A percentile compares a stretch with the other conserved stretches of the same genome.
Conservation (phyloP, 2,797 vertebrate species). For the Psittacula echo region DNA sequence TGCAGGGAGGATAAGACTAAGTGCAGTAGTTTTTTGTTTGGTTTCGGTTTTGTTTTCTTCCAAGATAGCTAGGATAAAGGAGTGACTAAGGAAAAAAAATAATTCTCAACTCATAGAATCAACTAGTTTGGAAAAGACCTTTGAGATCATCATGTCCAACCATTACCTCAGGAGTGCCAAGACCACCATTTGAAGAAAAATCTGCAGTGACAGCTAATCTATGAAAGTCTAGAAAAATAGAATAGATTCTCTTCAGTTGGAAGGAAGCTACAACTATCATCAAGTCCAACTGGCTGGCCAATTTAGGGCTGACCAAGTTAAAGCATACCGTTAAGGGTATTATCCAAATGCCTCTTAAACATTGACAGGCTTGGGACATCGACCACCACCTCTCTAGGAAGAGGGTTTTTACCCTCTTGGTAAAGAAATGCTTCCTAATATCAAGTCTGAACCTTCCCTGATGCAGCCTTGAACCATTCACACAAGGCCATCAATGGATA, state of each 20-base stretch:
- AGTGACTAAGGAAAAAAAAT: not conserved
- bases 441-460: not conserved
- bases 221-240: not conserved
- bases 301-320: not conserved
- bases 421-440: not conserved
- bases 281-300: not conserved
- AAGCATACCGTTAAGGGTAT: not conserved
- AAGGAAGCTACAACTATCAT: not conserved
- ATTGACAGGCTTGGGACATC: not conserved
- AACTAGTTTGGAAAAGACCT: not conserved
- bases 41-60: not conserved
- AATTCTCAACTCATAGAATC: not conserved
- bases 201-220: not conserved
- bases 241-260: not conserved
- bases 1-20: not conserved
- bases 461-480: not conserved
- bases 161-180: not conserved
- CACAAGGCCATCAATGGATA: not conserved
- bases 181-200: not conserved
- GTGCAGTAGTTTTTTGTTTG: not conserved
- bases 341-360: not conserved
- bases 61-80: not conserved
- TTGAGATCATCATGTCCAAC: not conserved
- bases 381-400: not conserved
- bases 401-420: not conserved